phyloP scores from a whole-genome alignment of 1,140 invertebrate species.

The Chymomyza costata region DNA sequence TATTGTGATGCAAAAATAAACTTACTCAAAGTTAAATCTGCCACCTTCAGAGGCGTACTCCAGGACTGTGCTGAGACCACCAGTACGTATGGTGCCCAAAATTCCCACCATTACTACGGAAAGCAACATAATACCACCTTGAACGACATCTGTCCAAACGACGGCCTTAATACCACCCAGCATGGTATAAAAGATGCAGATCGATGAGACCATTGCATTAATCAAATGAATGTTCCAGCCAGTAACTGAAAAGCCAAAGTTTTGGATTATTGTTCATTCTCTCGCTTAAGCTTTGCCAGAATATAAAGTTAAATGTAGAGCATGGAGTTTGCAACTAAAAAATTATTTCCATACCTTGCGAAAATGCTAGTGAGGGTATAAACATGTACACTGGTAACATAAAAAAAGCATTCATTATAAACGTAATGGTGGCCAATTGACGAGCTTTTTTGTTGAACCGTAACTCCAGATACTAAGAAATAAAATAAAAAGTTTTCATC shows the following conservation, averaged over 20 bases:
- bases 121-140: slow-evolving; percentile 85
- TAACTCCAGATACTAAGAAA: slow-evolving; percentile 82
- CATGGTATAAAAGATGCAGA: slow-evolving; percentile 90
- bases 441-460: slow-evolving; percentile 80
- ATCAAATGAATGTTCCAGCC: slow-evolving; percentile 84
- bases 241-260: slow-evolving; percentile 79
- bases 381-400: slow-evolving; percentile 66
- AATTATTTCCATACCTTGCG: slow-evolving; percentile 79
- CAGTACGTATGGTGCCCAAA: slow-evolving; percentile 81
- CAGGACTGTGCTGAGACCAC: slow-evolving; percentile 82
- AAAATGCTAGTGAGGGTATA: slow-evolving; percentile 85
- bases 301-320: too few species aligned
- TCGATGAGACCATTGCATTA: slow-evolving; percentile 82
- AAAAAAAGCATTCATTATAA: slow-evolving; percentile 76
- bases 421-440: slow-evolving; percentile 80
- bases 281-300: too few species aligned
- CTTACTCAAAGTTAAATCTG: slow-evolving; percentile 81
- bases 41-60: slow-evolving; percentile 77
- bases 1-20: neutral
- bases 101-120: slow-evolving; percentile 82
- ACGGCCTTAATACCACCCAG: slow-evolving; percentile 91
- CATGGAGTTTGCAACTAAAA: slow-evolving; percentile 17
- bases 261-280: too few species aligned
- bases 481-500: neutral
- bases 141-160: slow-evolving; percentile 91